Evolutionary conservation across 2,113 vertebrate species (phyloP), one percentile per base, ranked within the genome.

Genomic region (Ramphastos sulfuratus): DNA sequence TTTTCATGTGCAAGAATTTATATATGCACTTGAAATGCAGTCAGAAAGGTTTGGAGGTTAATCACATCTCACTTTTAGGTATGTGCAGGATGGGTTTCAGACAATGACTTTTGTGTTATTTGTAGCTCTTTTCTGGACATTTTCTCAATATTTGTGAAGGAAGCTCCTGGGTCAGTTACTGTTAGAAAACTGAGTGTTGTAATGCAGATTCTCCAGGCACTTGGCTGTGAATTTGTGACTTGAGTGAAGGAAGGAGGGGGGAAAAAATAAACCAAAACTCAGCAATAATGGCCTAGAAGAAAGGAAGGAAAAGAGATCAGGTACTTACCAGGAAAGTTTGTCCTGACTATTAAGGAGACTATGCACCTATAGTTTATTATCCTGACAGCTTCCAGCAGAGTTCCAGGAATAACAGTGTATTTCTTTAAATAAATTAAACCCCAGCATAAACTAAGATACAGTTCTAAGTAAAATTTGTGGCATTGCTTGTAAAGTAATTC

Each of bases 351-450:
- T 72, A 33, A 72, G 33, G 13, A 50, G 15, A 12, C 27, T 24
- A 0, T 65, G 28, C 79, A 61, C 59, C 35, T 56, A 3, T 85
- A 69, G 85, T 90, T 82, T 56, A 78, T 25, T 79, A 28, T 72
- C 20, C 28, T 76, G 79, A 48, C 44, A 69, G 37, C 61, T 82
- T 94, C 79, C 82, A 90, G 72, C 79, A 50, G 82, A 31, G 74
- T 91, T 95, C 21, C 37, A 60, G 88, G 44, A 80, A 44, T 76
- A 93, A 58, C 33, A 72, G 11, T 78, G 24, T 23, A 28, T 67
- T 78, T 85, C 31, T 54, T 93, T 87, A 72, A 89, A 94, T 55
- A 94, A 95, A 70, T 74, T 70, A 84, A 90, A n/a, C 1, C 30
- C 23, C 5, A 5, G 30, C 0, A 0, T 67, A 64, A 84, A 89